These are phyloP conservation scores for Procambarus virginalis DNA, from an alignment of 1,140 invertebrate genomes.

Conservation along the genomic window DNA sequence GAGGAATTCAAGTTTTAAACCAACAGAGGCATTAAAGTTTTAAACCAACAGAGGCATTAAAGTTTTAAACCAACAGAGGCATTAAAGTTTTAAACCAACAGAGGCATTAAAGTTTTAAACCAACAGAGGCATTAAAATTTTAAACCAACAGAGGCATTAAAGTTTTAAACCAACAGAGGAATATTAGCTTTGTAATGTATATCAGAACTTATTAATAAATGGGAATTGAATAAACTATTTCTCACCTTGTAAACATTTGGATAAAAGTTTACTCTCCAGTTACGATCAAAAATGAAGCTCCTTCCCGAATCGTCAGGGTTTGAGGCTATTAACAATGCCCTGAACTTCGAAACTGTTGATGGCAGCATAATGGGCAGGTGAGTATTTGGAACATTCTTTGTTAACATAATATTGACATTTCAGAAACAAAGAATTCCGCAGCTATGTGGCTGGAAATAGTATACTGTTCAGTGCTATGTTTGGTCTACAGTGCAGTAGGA, in stretches of 20 bases:
- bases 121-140: not conserved
- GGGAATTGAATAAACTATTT: not conserved
- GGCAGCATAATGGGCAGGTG: slow-evolving; percentile 67
- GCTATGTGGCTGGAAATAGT: too few species aligned
- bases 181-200: not conserved
- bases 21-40: not conserved
- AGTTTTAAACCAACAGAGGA: not conserved
- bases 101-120: not conserved
- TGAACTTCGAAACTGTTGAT: slow-evolving; percentile 65
- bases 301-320: slow-evolving; percentile 65
- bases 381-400: not conserved
- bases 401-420: too few species aligned
- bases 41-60: not conserved
- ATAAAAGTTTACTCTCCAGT: not conserved
- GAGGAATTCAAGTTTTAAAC: not conserved
- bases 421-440: too few species aligned
- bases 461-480: too few species aligned
- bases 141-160: not conserved
- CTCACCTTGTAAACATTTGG: not conserved
- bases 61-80: not conserved
- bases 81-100: not conserved
- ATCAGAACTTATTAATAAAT: not conserved
- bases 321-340: slow-evolving; percentile 67
- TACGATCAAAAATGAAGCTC: slow-evolving; percentile 53
- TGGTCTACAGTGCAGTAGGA: too few species aligned